phyloP scores from a whole-genome alignment of 2,113 vertebrate genomes.

The Dendropsophus ebraccatus region DNA sequence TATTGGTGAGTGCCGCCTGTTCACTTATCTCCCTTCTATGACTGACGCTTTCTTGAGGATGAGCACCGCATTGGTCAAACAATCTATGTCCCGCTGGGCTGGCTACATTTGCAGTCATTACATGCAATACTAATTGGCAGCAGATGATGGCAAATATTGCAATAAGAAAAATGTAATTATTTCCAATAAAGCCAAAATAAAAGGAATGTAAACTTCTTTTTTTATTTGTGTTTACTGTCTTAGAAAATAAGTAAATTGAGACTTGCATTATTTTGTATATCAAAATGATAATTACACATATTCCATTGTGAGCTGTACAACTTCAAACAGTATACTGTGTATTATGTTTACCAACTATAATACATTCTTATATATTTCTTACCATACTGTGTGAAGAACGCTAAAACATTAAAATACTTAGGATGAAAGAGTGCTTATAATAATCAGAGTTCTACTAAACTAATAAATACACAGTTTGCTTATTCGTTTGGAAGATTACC shows the following conservation, averaged over 20 bases:
- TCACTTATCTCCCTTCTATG: too few relatives aligned
- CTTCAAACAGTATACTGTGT: background rate
- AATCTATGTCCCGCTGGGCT: too few relatives aligned
- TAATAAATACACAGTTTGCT: background rate
- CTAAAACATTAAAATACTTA: conserved; percentile 8
- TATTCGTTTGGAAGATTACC: conserved; percentile 40
- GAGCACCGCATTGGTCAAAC: too few relatives aligned
- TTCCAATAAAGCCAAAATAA: background rate
- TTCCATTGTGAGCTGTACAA: background rate
- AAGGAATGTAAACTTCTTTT: background rate
- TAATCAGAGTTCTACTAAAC: conserved; percentile 17
- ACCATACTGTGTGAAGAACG: background rate
- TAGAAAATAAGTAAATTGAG: background rate
- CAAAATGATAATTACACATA: background rate
- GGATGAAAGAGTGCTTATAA: background rate
- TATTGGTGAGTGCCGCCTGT: too few relatives aligned
- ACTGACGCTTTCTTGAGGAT: too few relatives aligned
- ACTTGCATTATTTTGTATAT: background rate
- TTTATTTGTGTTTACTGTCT: background rate
- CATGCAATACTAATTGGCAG: too few relatives aligned
- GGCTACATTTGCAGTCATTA: too few relatives aligned
- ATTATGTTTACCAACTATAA: background rate
- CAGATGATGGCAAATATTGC: too few relatives aligned
- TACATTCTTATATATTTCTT: background rate
- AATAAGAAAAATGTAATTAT: background rate